These are phyloP conservation scores for Perithous albicinctus DNA, from an alignment of 2,888 invertebrate genomes.

Conservation along the genomic window DNA sequence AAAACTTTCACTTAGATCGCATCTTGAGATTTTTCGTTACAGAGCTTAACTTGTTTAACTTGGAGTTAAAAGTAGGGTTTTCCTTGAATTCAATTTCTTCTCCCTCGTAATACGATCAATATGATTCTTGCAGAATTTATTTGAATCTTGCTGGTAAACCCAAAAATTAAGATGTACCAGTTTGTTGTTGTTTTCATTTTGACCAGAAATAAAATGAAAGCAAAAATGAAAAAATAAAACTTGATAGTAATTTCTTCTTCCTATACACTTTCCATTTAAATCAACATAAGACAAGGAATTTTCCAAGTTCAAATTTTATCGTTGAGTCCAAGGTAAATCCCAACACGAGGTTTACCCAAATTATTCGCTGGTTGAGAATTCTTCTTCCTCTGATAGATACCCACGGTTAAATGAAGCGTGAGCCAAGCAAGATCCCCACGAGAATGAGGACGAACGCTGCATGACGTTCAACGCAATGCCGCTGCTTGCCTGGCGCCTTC, in stretches of 20 bases:
- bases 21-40: not conserved
- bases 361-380: conserved; percentile 70
- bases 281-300: not conserved
- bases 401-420: conserved; percentile 83
- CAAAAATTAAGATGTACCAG: too few species aligned
- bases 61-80: not conserved
- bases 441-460: conserved; percentile 28
- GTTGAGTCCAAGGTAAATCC: conserved; percentile 36
- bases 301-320: conserved; percentile 21
- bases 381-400: conserved; percentile 76
- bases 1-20: not conserved
- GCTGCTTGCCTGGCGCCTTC: conserved; percentile 70
- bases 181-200: too few species aligned
- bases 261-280: too few species aligned
- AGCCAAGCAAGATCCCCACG: conserved; percentile 47
- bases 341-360: conserved; percentile 75
- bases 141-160: not conserved
- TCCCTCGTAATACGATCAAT: not conserved
- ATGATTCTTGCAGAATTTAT: not conserved
- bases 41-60: not conserved
- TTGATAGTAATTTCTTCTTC: too few species aligned
- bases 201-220: too few species aligned
- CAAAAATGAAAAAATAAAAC: too few species aligned
- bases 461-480: conserved; percentile 49
- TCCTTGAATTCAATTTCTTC: not conserved